Conservation (phyloP, 2,113 vertebrate species). For the Pionites leucogaster region DNA sequence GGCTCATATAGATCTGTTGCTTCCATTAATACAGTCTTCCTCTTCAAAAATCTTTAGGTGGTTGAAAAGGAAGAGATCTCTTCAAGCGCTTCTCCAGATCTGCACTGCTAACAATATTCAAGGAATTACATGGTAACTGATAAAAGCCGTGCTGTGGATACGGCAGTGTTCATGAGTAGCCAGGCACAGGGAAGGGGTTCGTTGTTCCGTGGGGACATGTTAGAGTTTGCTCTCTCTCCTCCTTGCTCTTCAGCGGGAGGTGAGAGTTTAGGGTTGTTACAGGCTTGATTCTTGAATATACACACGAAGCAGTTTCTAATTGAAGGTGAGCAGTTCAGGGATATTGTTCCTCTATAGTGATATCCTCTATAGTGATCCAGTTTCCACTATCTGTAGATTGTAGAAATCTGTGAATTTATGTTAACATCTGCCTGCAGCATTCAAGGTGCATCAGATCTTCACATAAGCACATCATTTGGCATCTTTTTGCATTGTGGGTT, state of each 20-base stretch:
- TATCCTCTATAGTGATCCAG: not conserved
- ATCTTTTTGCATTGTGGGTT: not conserved
- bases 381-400: not conserved
- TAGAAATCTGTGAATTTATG: not conserved
- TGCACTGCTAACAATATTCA: not conserved
- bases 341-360: not conserved
- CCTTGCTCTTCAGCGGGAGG: not conserved
- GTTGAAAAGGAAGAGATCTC: not conserved
- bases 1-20: not conserved
- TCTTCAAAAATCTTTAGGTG: not conserved
- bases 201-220: not conserved
- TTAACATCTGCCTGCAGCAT: not conserved
- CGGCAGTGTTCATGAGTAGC: not conserved
- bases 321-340: not conserved
- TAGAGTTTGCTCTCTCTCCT: not conserved
- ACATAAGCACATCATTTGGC: not conserved
- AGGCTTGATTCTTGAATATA: not conserved
- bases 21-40: not conserved
- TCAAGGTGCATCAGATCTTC: not conserved
- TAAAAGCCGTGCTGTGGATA: not conserved
- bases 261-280: not conserved
- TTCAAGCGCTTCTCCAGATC: not conserved
- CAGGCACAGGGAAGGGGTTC: not conserved
- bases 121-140: not conserved
- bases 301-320: not conserved